Evolutionary conservation across 2,888 invertebrate genomes (phyloP), one percentile per base, ranked within the genome.

Genomic region (Drosophila longiperda): DNA sequence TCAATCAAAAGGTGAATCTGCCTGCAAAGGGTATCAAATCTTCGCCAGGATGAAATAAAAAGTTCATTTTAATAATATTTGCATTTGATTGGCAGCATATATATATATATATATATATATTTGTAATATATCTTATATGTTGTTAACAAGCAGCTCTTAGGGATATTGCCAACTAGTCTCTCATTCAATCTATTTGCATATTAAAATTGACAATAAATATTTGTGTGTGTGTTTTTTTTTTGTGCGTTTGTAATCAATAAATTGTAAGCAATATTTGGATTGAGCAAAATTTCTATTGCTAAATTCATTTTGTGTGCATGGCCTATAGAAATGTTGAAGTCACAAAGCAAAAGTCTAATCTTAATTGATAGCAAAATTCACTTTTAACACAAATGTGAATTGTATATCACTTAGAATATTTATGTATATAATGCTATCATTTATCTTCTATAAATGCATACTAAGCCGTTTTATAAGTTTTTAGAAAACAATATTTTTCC

Each of bases 41-140:
- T 33, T 33, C 12, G 11, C 9, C 7, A 3, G 38, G 15, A 11
- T 7, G 20, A 45, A 33, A 17, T 32, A 50, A 36, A 20, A 50
- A 15, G 3, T 15, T 17, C 17, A 40, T 38, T 48, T 38, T 26
- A 36, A 4, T 52, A 32, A 15, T 42, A 58, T 36, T 52, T 36
- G 36, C 32, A 40, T 55, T 57, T 45, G 29, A 17, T 67, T 67
- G 53, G 29, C 59, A 68, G 60, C 49, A 1, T 49, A 26, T 26
- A 26, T 26, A 29, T 55, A 48, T 66, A 29, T 29, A 29, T 29
- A 29, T 12, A 15, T n/a, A 32, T 23, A 12, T n/a, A 12, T 12
- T 40, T 36, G 0, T 15, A 40, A 40, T 23, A 32, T 9, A 15
- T 34, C 34, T 23, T 23, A 23, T 45, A 15, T 15, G 7, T 23